These are phyloP conservation scores for Drosophila subpulchrella DNA, from an alignment of 1,140 invertebrate species.

Conservation along the genomic window DNA sequence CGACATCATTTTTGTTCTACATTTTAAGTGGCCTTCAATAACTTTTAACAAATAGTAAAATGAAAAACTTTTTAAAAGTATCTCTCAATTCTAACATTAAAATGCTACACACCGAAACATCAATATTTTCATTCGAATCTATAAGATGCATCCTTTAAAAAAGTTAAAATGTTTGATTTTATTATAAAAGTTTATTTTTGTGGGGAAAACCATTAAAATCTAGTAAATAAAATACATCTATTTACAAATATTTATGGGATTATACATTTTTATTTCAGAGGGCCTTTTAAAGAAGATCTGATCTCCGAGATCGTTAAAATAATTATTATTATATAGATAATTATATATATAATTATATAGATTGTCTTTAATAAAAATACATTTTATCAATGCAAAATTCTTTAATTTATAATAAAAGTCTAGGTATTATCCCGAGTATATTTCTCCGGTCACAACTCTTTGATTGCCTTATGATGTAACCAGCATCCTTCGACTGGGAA, in stretches of 20 bases:
- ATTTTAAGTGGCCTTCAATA: background rate
- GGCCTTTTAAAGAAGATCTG: no score
- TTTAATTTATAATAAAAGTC: background rate
- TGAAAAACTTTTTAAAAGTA: no score
- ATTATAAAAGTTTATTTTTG: conserved; percentile 20
- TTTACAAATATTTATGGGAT: background rate
- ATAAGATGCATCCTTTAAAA: background rate
- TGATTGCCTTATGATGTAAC: conserved; percentile 56
- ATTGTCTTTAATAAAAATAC: no score
- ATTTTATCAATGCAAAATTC: no score
- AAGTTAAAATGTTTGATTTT: conserved; percentile 5
- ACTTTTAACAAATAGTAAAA: background rate
- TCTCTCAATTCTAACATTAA: background rate
- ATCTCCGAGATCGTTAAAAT: no score
- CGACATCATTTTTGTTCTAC: background rate
- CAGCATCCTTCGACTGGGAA: conserved; percentile 16
- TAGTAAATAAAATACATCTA: conserved; percentile 7
- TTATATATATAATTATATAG: no score
- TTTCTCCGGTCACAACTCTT: conserved; percentile 4
- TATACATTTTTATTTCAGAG: background rate
- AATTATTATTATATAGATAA: no score
- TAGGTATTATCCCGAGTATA: no score
- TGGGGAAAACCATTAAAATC: background rate
- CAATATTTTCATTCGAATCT: background rate
- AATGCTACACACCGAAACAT: background rate